Conservation (phyloP, 2,113 vertebrate genomes). For the Cochlearius cochlearius region DNA sequence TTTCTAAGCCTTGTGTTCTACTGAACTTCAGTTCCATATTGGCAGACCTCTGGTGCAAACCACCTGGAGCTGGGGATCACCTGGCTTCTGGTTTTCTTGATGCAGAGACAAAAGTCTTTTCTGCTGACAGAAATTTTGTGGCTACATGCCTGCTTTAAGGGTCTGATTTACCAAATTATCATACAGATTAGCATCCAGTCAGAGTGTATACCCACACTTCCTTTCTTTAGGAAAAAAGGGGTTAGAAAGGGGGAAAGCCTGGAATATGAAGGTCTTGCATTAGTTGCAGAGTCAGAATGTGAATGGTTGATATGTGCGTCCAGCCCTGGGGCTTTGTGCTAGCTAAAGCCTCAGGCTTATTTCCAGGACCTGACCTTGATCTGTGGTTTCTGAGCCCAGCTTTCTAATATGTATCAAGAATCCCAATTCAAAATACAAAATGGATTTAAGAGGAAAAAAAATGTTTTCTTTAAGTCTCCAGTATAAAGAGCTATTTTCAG, state of each 20-base stretch:
- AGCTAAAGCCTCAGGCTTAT: not conserved
- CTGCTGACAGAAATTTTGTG: not conserved
- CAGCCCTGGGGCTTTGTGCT: not conserved
- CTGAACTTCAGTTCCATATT: not conserved
- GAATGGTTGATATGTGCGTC: accelerated
- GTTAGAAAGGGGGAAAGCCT: not conserved
- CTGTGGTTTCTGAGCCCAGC: not conserved
- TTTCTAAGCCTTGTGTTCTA: not conserved
- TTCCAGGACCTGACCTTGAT: not conserved
- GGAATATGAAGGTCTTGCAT: not conserved
- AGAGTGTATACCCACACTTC: not conserved
- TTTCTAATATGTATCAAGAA: constrained; percentile 20
- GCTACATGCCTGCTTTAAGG: not conserved
- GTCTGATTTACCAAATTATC: not conserved
- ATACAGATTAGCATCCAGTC: not conserved
- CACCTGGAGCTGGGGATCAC: not conserved
- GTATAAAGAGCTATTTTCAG: not conserved
- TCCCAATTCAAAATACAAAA: not conserved
- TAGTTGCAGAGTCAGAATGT: not conserved
- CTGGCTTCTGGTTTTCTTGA: not conserved
- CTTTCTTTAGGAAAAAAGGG: not conserved
- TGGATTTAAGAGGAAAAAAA: not conserved
- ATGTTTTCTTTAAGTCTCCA: not conserved
- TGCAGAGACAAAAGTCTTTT: not conserved
- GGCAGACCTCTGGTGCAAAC: not conserved